Percentiles rank a stretch among this genome's conserved stretches.
phyloP scores from a whole-genome alignment of 2,888 invertebrate genomes.

The Chymomyza fuscimana region DNA sequence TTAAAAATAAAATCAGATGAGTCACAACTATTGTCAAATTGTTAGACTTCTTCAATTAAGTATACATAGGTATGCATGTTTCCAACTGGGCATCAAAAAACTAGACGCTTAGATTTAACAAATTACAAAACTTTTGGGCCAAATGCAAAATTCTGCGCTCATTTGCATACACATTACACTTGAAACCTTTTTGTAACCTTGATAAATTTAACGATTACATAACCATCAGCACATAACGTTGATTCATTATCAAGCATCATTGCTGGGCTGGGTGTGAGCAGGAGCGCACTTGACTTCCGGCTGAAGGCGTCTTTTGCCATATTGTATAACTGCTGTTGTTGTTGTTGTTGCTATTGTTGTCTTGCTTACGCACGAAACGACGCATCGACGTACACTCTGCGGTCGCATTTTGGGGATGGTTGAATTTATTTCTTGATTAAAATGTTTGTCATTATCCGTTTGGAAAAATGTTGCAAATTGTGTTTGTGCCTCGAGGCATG shows the following conservation, averaged over 20 bases:
- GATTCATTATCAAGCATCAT: no score
- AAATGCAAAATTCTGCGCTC: neutral
- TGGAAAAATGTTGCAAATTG: constrained; percentile 78
- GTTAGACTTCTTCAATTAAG: no score
- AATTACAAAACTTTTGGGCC: neutral
- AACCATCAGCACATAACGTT: constrained; percentile 16
- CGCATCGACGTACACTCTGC: constrained; percentile 23
- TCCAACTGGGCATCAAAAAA: neutral
- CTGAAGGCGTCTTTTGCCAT: constrained; percentile 48
- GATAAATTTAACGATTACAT: constrained; percentile 41
- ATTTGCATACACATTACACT: neutral
- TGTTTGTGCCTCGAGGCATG: constrained; percentile 76
- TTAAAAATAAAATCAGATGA: no score
- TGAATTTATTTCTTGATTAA: constrained; percentile 64
- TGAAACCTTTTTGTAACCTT: constrained; percentile 8
- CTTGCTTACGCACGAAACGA: constrained; percentile 22
- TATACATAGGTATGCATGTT: neutral
- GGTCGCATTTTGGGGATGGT: constrained; percentile 41
- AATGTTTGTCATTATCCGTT: constrained; percentile 78
- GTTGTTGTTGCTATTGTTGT: constrained; percentile 33
- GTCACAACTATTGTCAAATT: no score
- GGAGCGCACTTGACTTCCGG: constrained; percentile 71
- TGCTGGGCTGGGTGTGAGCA: neutral
- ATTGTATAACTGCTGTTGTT: constrained; percentile 39
- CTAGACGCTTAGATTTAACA: neutral